phyloP scores from a whole-genome alignment of 2,797 vertebrate genomes.

The Schizopygopsis malacanthus region DNA sequence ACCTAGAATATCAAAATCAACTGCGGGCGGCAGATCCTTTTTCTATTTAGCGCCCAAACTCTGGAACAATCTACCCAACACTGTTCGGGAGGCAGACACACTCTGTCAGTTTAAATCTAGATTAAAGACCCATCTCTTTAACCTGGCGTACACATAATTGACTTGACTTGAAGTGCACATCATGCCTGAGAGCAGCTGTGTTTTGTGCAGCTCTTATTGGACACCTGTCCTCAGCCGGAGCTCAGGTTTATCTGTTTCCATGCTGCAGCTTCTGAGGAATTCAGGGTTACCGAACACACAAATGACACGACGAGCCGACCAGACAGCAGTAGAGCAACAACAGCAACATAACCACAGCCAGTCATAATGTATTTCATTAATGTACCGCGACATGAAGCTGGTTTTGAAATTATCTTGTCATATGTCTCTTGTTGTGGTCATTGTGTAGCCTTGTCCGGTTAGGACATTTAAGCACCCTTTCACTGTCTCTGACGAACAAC shows the following conservation, averaged over 20 bases:
- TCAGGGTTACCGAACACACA: conserved; percentile 66
- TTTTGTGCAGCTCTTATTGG: conserved; percentile 17
- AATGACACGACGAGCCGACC: conserved; percentile 56
- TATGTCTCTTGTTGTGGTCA: no score
- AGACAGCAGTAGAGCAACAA: conserved; percentile 69
- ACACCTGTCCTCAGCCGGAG: conserved; percentile 56
- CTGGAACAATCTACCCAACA: no score
- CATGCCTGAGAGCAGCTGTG: no score
- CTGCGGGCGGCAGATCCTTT: no score
- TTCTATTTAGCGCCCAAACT: no score
- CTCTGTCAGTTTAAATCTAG: no score
- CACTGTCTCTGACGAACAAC: not conserved
- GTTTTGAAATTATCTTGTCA: not conserved
- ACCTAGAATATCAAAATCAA: no score
- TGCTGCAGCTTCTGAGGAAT: conserved; percentile 55
- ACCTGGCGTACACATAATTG: no score
- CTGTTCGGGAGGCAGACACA: no score
- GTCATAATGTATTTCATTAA: not conserved
- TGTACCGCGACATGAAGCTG: not conserved
- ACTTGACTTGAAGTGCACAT: no score
- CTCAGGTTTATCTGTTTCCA: conserved; percentile 53
- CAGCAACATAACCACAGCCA: not conserved
- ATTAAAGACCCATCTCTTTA: no score
- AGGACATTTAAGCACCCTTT: not conserved
- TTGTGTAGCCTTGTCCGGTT: not conserved